Conservation (phyloP, 2,113 vertebrate genomes). For the Burhinus bistriatus region DNA sequence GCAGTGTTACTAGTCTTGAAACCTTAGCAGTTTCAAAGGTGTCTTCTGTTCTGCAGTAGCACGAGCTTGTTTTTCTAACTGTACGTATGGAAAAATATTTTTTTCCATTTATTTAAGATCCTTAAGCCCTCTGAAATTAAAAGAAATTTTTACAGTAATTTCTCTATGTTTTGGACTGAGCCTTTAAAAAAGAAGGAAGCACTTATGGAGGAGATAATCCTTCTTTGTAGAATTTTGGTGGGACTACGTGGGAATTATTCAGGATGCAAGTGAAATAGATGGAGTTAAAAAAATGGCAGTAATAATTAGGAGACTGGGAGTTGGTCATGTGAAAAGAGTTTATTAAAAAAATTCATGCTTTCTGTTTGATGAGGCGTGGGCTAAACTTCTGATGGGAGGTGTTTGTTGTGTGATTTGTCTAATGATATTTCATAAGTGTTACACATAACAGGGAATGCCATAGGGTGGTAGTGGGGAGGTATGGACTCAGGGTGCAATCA, state of each 20-base stretch:
- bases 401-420: background rate
- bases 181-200: background rate
- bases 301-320: background rate
- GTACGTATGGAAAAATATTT: background rate
- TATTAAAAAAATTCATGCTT: constrained; percentile 13
- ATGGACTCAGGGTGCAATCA: fast-evolving
- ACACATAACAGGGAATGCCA: background rate
- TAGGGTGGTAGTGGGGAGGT: background rate
- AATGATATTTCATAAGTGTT: background rate
- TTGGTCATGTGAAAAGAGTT: constrained; percentile 13
- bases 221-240: background rate
- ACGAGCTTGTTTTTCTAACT: background rate
- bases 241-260: background rate
- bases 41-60: background rate
- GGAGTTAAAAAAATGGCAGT: background rate
- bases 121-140: background rate
- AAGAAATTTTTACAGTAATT: background rate
- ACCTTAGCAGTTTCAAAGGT: background rate
- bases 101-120: background rate
- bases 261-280: background rate
- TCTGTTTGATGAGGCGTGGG: constrained; percentile 20
- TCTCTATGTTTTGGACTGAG: background rate
- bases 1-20: background rate
- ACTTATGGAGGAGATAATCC: background rate
- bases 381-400: background rate